Percentiles rank a stretch among this genome's conserved stretches.
Conservation (phyloP, 1,140 invertebrate genomes). For the Pararge aegeria region DNA sequence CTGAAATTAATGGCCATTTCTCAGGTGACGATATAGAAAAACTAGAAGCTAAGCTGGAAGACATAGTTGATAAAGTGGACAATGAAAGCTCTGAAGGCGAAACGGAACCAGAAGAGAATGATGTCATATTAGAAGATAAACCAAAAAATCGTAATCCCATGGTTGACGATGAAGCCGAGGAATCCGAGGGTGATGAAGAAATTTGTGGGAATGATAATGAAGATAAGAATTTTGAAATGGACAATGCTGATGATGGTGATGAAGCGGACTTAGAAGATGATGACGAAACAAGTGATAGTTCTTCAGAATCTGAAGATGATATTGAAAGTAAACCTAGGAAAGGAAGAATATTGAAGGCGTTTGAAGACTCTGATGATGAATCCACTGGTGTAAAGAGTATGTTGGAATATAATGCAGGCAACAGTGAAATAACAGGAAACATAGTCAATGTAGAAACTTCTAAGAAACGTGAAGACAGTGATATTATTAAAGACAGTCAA, state of each 20-base stretch:
- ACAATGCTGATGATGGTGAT: conserved; percentile 52
- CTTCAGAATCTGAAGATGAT: conserved; percentile 44
- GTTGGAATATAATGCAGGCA: conserved; percentile 26
- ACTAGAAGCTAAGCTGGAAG: conserved; percentile 56
- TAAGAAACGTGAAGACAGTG: conserved; percentile 15
- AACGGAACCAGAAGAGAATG: conserved; percentile 65
- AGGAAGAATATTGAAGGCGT: conserved; percentile 60
- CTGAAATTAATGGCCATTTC: conserved; percentile 51
- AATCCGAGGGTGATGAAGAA: conserved; percentile 55
- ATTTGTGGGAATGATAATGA: conserved; percentile 49
- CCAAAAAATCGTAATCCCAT: conserved; percentile 58
- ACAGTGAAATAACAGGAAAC: conserved; percentile 11
- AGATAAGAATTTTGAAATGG: conserved; percentile 34
- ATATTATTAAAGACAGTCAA: conserved; percentile 42
- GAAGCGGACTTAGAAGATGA: conserved; percentile 25
- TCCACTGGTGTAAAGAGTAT: conserved; percentile 17
- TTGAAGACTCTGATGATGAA: conserved; percentile 72
- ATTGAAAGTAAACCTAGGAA: conserved; percentile 42
- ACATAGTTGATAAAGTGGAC: conserved; percentile 41
- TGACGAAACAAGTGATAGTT: conserved; percentile 35
- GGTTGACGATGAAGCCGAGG: conserved; percentile 75
- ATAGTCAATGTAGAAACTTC: background rate
- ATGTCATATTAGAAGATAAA: conserved; percentile 70
- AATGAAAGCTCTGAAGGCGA: conserved; percentile 57
- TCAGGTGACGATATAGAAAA: conserved; percentile 68